These are phyloP conservation scores for Drosophila koepferae DNA, from an alignment of 2,888 invertebrate genomes.

Conservation along the genomic window DNA sequence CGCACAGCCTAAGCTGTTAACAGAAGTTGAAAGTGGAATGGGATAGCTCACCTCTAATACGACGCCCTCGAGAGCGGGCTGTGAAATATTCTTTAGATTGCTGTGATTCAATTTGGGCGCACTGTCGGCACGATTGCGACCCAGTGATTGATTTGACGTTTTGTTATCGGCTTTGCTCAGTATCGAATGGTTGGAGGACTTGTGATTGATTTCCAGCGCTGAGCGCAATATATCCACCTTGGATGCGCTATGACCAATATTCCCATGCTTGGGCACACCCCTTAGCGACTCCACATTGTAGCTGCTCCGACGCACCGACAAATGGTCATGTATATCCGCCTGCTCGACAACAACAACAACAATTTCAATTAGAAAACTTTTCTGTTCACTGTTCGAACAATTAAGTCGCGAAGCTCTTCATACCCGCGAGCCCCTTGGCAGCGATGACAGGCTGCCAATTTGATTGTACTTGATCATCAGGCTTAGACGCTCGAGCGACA, in stretches of 20 bases:
- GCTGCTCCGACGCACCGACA: slow-evolving; percentile 85
- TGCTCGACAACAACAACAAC: slow-evolving; percentile 40
- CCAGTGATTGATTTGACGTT: slow-evolving; percentile 88
- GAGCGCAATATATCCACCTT: slow-evolving; percentile 89
- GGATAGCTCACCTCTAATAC: slow-evolving; percentile 86
- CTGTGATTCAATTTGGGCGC: slow-evolving; percentile 87
- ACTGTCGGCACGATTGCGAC: slow-evolving; percentile 87
- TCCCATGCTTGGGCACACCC: slow-evolving; percentile 77
- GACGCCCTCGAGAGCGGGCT: slow-evolving; percentile 86
- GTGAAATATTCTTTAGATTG: slow-evolving; percentile 87
- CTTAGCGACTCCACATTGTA: slow-evolving; percentile 85
- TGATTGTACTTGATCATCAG: slow-evolving; percentile 92
- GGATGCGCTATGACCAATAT: slow-evolving; percentile 85
- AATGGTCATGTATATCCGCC: slow-evolving; percentile 85
- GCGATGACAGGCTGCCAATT: slow-evolving; percentile 90
- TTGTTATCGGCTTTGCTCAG: slow-evolving; percentile 85
- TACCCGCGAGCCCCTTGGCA: slow-evolving; percentile 88
- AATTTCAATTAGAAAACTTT: slow-evolving; percentile 64
- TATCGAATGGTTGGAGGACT: slow-evolving; percentile 86
- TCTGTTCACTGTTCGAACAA: not conserved
- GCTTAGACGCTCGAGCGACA: slow-evolving; percentile 90
- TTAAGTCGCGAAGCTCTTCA: slow-evolving; percentile 75
- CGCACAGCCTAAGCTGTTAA: slow-evolving; percentile 8
- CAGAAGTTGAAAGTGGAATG: not conserved
- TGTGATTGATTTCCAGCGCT: slow-evolving; percentile 89